Percentiles rank a stretch among this genome's conserved stretches.
Evolutionary conservation across 2,113 vertebrate species (phyloP).

Genomic region (Psephotus haematonotus): DNA sequence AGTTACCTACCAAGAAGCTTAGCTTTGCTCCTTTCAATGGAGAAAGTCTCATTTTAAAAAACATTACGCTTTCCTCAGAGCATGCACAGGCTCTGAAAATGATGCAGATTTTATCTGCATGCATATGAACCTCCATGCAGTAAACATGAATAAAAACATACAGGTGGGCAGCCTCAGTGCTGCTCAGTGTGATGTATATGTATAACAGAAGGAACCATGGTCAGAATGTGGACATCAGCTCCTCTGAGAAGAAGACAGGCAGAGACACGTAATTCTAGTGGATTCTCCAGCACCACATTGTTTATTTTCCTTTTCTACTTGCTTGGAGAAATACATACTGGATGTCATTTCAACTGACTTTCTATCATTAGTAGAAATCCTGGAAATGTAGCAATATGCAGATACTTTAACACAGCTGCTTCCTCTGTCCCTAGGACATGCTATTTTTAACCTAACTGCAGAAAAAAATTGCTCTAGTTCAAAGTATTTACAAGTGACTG

Average conservation of each 20-base stretch:
- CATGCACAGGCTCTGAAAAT: neutral
- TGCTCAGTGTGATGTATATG: neutral
- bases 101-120: neutral
- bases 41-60: neutral
- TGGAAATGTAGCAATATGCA: constrained; percentile 29
- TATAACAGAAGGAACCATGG: neutral
- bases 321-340: neutral
- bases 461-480: constrained; percentile 36
- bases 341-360: constrained; percentile 34
- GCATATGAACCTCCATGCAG: neutral
- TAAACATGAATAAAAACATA: neutral
- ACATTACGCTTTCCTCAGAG: neutral
- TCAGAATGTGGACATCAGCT: neutral
- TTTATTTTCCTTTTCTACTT: constrained; percentile 52
- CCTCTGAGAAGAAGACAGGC: neutral
- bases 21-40: neutral
- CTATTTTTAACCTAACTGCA: constrained; percentile 52
- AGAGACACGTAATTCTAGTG: neutral
- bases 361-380: constrained; percentile 29
- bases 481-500: constrained; percentile 50
- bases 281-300: neutral
- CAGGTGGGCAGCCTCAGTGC: neutral
- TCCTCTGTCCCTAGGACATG: constrained; percentile 50
- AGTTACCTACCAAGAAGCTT: neutral
- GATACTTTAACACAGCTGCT: constrained; percentile 56